Percentiles rank a stretch among this genome's conserved stretches.
phyloP scores from a whole-genome alignment of 92 coral and sea anemone species.

The Actinostola sp. region DNA sequence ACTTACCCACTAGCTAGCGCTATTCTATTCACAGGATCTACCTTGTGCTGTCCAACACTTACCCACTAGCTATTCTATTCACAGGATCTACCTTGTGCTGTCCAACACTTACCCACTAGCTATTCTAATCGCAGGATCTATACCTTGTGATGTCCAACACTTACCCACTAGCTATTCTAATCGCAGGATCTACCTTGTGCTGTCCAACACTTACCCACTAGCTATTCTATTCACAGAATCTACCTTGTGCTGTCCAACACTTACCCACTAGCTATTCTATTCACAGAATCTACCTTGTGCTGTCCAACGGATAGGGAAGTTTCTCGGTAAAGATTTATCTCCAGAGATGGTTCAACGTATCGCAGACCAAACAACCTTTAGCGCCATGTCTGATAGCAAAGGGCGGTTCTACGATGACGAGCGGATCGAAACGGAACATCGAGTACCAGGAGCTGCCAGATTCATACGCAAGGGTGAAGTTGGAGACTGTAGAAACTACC shows the following conservation, averaged over 20 bases:
- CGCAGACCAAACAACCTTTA: conserved; percentile 5
- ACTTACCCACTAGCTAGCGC: neutral
- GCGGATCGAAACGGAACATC: neutral
- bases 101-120: neutral
- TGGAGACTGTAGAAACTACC: neutral
- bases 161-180: neutral
- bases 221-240: neutral
- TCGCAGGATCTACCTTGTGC: neutral
- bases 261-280: neutral
- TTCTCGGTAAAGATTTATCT: conserved; percentile 18
- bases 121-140: neutral
- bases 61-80: neutral
- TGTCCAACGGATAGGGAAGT: conserved; percentile 6
- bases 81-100: neutral
- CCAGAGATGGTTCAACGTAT: conserved; percentile 10
- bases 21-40: conserved; percentile 1
- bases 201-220: neutral
- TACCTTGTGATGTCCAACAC: neutral
- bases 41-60: conserved; percentile 3
- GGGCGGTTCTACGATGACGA: conserved; percentile 10
- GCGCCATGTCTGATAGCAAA: conserved; percentile 4
- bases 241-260: neutral
- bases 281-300: conserved; percentile 8
- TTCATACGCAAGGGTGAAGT: neutral
- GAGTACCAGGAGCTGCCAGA: neutral